Base-by-base conservation (phyloP, 92 coral and sea anemone species). In the Plumapathes pennacea region DNA sequence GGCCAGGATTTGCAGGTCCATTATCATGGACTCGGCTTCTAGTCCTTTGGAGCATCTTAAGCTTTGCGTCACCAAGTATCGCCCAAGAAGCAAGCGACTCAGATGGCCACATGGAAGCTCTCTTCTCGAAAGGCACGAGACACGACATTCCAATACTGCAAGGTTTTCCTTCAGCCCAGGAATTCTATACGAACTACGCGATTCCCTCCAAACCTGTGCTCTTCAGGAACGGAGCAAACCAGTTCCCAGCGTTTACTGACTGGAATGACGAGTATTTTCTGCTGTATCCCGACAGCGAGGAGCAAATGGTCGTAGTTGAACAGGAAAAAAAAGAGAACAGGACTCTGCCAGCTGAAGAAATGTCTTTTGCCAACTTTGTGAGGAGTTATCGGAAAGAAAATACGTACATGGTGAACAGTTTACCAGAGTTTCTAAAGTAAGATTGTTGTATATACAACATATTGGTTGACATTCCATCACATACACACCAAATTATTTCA, bases 221-320 rank as follows among this genome's bases (percentile, higher is more conserved):
- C 19, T 71, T 91, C 25, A 74, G 72, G 39, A 72, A 70, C 38
- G 97, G 89, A 14, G 96, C 97, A 4, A 34, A 33, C 55, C 57
- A 42, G 5, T 79, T 60, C 29, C 97, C 96, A n/a, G 97, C 97
- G 10, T 91, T 55, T 46, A 19, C 48, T 10, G 42, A 74, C 23
- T 91, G 97, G 97, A 78, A 50, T 26, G 91, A 87, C 27, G 89
- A 87, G 27, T 87, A 87, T 43, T 79, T 91, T 57, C 70, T 83
- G 24, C 83, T 96, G 8, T 79, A 63, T 28, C 69, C 84, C 31
- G 91, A 85, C 52, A 71, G 96, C 32, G 76, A 88, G 7, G 46
- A 83, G 33, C 40, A 44, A 25, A 43, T 56, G 1, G 91, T 87
- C 3, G 41, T 61, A 9, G 96, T 80, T 4, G 97, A 91, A 57